These are phyloP conservation scores for Bradypodion ventrale DNA, from an alignment of 2,797 vertebrate genomes.

Conservation along the genomic window DNA sequence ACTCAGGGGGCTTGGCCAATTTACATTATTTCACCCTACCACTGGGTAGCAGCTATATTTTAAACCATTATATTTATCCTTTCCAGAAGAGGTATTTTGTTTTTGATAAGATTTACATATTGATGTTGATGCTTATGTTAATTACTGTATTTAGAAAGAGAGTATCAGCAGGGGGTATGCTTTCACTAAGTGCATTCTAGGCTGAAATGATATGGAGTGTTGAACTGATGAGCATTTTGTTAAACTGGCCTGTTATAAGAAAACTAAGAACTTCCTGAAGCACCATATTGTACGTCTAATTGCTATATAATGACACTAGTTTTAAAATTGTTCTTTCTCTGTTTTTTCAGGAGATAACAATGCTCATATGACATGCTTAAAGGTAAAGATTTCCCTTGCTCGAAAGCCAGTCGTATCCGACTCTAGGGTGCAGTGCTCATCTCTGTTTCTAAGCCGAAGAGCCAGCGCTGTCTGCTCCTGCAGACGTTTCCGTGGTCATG, in stretches of 20 bases:
- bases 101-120: conserved; percentile 49
- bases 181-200: conserved; percentile 48
- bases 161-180: conserved; percentile 18
- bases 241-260: conserved; percentile 9
- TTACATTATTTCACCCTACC: conserved; percentile 55
- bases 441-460: no score
- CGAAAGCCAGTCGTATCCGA: no score
- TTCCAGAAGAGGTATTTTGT: conserved; percentile 45
- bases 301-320: background rate
- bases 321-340: background rate
- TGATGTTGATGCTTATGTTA: conserved; percentile 41
- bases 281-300: conserved; percentile 9
- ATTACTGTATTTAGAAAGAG: conserved; percentile 34
- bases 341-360: background rate
- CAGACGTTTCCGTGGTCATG: no score
- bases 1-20: conserved; percentile 54
- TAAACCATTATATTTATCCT: conserved; percentile 36
- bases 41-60: conserved; percentile 58
- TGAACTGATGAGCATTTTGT: conserved; percentile 29
- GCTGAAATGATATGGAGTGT: conserved; percentile 42
- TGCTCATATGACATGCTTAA: background rate
- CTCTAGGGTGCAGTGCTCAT: no score
- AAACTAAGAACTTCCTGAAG: background rate
- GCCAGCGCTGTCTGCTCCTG: no score
- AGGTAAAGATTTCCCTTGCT: no score